Percentiles rank a stretch among this genome's conserved stretches.
Evolutionary conservation across 2,888 invertebrate genomes (phyloP).

Genomic region (Sturmia bella): DNA sequence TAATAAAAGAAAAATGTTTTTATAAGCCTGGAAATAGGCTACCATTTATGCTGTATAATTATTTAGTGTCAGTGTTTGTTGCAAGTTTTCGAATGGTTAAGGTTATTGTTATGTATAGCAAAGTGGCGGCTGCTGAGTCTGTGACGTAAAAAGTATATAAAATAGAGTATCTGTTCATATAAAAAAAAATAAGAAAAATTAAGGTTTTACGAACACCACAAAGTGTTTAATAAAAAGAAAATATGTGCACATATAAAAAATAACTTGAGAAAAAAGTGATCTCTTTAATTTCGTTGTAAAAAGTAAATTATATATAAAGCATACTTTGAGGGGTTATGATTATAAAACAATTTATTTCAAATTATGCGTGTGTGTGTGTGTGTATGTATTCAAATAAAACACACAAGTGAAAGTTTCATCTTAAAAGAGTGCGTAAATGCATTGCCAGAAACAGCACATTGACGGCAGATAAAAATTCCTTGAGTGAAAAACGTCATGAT

Average conservation of each 20-base stretch:
- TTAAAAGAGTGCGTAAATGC: conserved; percentile 37
- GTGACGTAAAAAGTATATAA: conserved; percentile 66
- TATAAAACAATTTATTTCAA: conserved; percentile 18
- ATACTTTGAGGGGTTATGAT: conserved; percentile 4
- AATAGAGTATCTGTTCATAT: conserved; percentile 50
- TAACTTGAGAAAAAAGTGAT: conserved; percentile 19
- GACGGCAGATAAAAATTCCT: no score
- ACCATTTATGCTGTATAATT: conserved; percentile 49
- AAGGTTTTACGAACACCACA: conserved; percentile 29
- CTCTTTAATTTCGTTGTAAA: neutral
- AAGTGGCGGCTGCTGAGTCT: conserved; percentile 70
- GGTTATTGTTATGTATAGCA: conserved; percentile 70
- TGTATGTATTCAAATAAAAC: neutral
- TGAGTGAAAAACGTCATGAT: conserved; percentile 43
- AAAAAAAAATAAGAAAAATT: conserved; percentile 10
- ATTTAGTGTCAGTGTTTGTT: conserved; percentile 51
- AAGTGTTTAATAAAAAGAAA: conserved; percentile 27
- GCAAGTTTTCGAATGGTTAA: conserved; percentile 65
- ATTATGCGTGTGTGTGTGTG: neutral
- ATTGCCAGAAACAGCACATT: conserved; percentile 3
- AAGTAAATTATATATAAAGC: neutral
- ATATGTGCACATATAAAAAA: neutral
- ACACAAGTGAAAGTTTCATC: conserved; percentile 12
- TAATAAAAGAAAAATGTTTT: conserved; percentile 26
- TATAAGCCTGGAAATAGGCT: conserved; percentile 60